Conservation (phyloP, 2,113 vertebrate genomes). For the Phylloscopus trochiloides region DNA sequence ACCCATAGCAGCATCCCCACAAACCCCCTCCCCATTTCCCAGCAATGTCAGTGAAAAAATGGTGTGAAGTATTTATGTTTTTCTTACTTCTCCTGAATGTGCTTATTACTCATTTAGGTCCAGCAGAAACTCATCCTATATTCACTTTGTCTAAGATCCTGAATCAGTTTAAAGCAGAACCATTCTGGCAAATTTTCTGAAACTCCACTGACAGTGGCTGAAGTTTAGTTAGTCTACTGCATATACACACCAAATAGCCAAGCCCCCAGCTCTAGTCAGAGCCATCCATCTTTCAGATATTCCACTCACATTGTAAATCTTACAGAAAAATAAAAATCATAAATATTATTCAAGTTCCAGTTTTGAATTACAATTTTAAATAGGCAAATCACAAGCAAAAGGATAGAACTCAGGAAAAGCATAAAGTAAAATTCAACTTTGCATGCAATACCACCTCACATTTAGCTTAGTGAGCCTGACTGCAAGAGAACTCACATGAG, state of each 20-base stretch:
- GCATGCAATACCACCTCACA: background rate
- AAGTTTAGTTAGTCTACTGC: background rate
- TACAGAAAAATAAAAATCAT: background rate
- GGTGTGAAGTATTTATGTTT: background rate
- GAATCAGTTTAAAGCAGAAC: background rate
- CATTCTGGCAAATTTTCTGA: background rate
- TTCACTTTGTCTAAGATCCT: background rate
- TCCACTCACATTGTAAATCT: background rate
- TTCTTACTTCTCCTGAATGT: background rate
- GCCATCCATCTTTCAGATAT: background rate
- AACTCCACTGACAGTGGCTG: background rate
- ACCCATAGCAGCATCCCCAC: background rate
- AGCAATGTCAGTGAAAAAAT: background rate
- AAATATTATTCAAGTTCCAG: background rate
- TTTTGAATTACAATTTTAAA: slow-evolving; percentile 13
- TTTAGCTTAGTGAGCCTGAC: background rate
- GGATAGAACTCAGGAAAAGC: background rate
- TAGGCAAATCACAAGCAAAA: background rate
- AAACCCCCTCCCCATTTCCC: background rate
- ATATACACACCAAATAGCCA: background rate
- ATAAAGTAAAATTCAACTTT: background rate
- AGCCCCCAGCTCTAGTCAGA: background rate
- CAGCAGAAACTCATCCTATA: background rate
- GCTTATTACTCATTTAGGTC: background rate
- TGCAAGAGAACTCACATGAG: background rate